Percentiles rank a stretch among this genome's conserved stretches.
phyloP scores from a whole-genome alignment of 2,113 vertebrate species.

The Tragelaphus buxtoni region DNA sequence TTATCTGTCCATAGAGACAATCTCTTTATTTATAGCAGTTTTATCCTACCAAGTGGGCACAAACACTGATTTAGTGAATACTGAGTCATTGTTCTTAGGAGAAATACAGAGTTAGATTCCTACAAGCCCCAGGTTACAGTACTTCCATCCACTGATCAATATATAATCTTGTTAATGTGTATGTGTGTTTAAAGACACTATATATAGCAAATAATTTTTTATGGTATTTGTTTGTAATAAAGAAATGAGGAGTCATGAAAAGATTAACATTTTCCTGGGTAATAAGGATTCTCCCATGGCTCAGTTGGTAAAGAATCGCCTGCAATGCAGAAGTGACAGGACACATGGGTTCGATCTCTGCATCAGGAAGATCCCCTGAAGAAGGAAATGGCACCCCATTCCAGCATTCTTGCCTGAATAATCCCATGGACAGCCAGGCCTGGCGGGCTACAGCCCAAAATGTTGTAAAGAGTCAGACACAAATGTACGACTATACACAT shows the following conservation, averaged over 20 bases:
- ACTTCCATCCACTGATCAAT: not conserved
- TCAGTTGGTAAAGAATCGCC: not conserved
- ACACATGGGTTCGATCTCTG: not conserved
- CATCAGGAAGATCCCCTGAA: not conserved
- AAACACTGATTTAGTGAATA: not conserved
- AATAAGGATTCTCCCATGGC: not conserved
- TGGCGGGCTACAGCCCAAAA: not conserved
- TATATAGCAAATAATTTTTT: not conserved
- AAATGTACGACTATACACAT: not conserved
- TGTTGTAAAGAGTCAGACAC: not conserved
- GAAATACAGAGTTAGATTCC: not conserved
- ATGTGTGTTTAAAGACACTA: not conserved
- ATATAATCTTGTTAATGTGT: not conserved
- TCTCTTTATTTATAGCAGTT: not conserved
- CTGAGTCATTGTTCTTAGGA: not conserved
- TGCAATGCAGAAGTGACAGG: not conserved
- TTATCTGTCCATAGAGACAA: not conserved
- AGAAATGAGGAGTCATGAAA: not conserved
- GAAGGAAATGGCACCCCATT: not conserved
- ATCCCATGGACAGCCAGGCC: not conserved
- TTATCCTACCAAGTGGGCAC: not conserved
- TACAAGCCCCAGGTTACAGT: not conserved
- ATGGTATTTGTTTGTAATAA: not conserved
- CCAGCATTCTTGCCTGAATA: not conserved
- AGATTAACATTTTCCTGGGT: not conserved